Evolutionary conservation across 2,113 vertebrate species (phyloP).

Genomic region (Tenebrosternarchus preto): DNA sequence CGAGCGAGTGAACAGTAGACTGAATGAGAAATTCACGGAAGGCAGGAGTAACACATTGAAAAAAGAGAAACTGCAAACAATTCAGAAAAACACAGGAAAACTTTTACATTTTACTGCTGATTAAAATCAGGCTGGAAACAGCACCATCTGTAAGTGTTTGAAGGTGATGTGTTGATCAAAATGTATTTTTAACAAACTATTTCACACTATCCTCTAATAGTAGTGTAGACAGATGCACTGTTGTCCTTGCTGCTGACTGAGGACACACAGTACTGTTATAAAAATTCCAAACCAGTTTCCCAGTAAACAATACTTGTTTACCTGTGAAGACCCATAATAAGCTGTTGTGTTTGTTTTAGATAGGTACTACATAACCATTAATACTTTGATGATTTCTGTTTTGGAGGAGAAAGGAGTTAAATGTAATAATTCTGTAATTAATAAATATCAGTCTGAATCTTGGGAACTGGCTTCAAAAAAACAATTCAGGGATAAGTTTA

Average conservation of each 20-base stretch:
- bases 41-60: not conserved
- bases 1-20: not conserved
- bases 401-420: not conserved
- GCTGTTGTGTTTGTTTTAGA: not conserved
- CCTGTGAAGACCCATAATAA: not conserved
- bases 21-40: not conserved
- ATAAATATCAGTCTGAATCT: constrained; percentile 14
- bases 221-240: too few relatives aligned
- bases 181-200: too few relatives aligned
- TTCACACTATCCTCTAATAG: too few relatives aligned
- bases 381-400: not conserved
- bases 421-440: constrained; percentile 5
- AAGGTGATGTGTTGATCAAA: too few relatives aligned
- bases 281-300: too few relatives aligned
- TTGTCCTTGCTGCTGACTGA: too few relatives aligned
- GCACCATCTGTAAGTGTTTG: too few relatives aligned
- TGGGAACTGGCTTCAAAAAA: not conserved
- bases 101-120: not conserved
- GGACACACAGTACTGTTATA: too few relatives aligned
- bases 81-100: not conserved
- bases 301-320: too few relatives aligned
- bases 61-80: not conserved
- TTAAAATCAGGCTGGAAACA: not conserved
- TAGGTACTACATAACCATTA: not conserved
- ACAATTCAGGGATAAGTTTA: too few relatives aligned